These are phyloP conservation scores for Rhea pennata DNA, from an alignment of 2,113 vertebrate genomes.

Conservation along the genomic window DNA sequence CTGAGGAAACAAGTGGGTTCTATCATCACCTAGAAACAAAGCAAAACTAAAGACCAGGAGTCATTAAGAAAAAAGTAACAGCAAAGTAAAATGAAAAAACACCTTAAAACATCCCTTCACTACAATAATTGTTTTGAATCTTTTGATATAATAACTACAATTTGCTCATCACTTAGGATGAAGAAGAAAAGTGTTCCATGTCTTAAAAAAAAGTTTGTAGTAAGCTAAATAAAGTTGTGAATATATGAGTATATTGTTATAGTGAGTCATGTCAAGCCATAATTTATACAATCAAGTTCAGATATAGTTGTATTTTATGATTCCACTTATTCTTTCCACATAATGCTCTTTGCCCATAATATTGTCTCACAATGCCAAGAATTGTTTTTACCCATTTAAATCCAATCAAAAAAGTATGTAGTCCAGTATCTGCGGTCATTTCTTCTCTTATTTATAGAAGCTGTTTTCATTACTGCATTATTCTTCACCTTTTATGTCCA, in stretches of 20 bases:
- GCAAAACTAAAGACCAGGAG: background rate
- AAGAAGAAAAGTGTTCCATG: background rate
- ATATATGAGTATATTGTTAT: background rate
- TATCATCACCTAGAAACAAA: background rate
- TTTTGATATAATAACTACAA: background rate
- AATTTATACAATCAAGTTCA: background rate
- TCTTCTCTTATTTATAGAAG: background rate
- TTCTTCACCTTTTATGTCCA: background rate
- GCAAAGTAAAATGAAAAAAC: background rate
- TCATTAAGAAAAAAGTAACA: background rate
- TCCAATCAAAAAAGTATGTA: background rate
- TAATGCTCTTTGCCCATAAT: background rate
- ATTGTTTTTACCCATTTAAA: background rate
- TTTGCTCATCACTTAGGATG: background rate
- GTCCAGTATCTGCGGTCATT: background rate
- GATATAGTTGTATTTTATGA: background rate
- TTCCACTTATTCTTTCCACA: background rate
- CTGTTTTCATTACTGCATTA: background rate
- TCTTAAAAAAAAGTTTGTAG: background rate
- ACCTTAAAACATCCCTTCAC: fast-evolving
- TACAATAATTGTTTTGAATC: background rate
- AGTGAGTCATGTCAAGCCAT: background rate
- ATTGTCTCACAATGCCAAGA: background rate
- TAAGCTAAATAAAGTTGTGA: background rate
- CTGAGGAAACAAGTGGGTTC: background rate